Percentiles rank a stretch among this genome's conserved stretches.
Evolutionary conservation across 2,113 vertebrate genomes (phyloP).

Genomic region (Anarrhichthys ocellatus): DNA sequence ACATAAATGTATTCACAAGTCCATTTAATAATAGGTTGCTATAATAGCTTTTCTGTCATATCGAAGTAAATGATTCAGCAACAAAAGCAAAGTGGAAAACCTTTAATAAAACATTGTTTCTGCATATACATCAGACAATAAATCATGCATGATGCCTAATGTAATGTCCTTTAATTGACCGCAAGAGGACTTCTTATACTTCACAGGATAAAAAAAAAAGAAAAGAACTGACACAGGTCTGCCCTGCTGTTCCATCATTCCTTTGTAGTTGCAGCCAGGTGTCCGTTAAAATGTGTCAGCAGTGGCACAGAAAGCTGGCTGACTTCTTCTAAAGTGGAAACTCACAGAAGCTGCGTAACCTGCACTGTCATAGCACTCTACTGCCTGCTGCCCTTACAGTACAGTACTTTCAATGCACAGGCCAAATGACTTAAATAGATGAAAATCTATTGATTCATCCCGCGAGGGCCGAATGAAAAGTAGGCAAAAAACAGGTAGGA

Average conservation of each 20-base stretch:
- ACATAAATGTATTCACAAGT: background rate
- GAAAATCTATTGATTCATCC: background rate
- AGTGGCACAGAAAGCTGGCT: background rate
- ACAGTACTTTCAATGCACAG: background rate
- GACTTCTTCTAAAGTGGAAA: too few relatives aligned
- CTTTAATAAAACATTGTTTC: background rate
- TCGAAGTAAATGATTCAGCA: conserved; percentile 7
- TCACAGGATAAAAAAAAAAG: background rate
- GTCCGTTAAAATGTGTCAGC: conserved; percentile 6
- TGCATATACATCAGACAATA: background rate
- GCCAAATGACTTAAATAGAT: background rate
- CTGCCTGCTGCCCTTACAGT: background rate
- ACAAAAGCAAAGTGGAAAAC: background rate
- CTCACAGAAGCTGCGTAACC: background rate
- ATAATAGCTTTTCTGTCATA: background rate
- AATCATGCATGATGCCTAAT: background rate
- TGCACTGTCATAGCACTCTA: background rate
- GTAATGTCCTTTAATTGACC: background rate
- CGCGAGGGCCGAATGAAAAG: too few relatives aligned
- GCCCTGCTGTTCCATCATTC: background rate
- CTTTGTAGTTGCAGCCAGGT: background rate
- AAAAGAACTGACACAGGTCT: background rate
- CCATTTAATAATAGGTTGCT: conserved; percentile 18
- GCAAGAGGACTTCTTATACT: background rate
- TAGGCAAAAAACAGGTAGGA: background rate